Conservation (phyloP, 2,797 vertebrate species). For the Pygocentrus nattereri region DNA sequence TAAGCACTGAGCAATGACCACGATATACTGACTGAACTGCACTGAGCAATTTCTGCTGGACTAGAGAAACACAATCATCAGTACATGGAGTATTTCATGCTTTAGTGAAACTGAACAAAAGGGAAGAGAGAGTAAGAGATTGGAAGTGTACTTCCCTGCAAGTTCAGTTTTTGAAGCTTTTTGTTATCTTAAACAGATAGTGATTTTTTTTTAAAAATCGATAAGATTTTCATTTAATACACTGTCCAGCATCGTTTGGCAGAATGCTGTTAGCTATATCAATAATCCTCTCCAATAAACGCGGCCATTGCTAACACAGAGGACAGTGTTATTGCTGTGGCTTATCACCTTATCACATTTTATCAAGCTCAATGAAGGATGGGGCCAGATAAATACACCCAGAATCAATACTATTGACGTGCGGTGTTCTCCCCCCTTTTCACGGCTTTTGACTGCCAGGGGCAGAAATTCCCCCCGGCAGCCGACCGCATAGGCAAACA, state of each 20-base stretch:
- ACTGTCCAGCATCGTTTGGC: conserved; percentile 77
- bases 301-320: conserved; percentile 75
- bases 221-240: conserved; percentile 79
- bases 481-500: conserved; percentile 64
- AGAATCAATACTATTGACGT: conserved; percentile 76
- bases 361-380: conserved; percentile 78
- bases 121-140: conserved; percentile 47
- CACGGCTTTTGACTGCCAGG: conserved; percentile 80
- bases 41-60: no score
- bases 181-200: conserved; percentile 50
- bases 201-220: conserved; percentile 73
- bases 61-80: conserved; percentile 9
- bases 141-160: conserved; percentile 18
- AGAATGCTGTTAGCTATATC: conserved; percentile 80
- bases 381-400: conserved; percentile 73
- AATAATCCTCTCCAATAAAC: conserved; percentile 79
- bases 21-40: neutral
- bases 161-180: conserved; percentile 29
- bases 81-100: conserved; percentile 41
- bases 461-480: conserved; percentile 45
- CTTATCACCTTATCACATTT: conserved; percentile 82
- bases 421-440: conserved; percentile 67
- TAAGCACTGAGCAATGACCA: neutral
- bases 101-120: conserved; percentile 64
- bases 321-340: conserved; percentile 77